Conservation (phyloP, 2,888 invertebrate species). For the Palloptera scutellata region DNA sequence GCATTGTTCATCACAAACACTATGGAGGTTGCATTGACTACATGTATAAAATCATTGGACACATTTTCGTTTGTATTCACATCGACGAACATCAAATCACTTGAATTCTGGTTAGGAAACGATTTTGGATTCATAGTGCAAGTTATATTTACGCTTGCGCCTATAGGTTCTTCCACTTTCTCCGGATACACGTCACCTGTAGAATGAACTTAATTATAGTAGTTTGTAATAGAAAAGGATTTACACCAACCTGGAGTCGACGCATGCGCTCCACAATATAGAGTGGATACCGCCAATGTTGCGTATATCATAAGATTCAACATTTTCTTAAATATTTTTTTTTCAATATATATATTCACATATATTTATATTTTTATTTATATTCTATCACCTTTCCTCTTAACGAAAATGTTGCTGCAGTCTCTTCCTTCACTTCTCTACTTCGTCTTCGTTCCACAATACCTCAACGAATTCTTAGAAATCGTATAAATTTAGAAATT, state of each 20-base stretch:
- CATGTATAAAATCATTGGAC: constrained; percentile 32
- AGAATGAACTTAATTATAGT: constrained; percentile 7
- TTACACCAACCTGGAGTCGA: constrained; percentile 14
- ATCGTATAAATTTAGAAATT: constrained; percentile 41
- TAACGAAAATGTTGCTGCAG: constrained; percentile 20
- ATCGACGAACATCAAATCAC: constrained; percentile 48
- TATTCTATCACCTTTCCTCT: constrained; percentile 6
- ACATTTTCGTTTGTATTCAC: constrained; percentile 35
- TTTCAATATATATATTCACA: constrained; percentile 17
- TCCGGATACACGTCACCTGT: constrained; percentile 51
- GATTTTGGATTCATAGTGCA: constrained; percentile 52
- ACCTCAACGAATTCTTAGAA: constrained; percentile 38
- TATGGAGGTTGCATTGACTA: constrained; percentile 51
- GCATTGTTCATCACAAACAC: constrained; percentile 48
- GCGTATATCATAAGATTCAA: not conserved
- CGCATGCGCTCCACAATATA: constrained; percentile 8
- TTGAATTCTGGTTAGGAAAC: constrained; percentile 46
- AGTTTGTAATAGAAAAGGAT: constrained; percentile 32
- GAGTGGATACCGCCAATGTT: not conserved
- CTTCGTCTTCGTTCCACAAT: not conserved
- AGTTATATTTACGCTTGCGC: constrained; percentile 53
- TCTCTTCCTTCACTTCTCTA: constrained; percentile 10
- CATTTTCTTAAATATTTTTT: constrained; percentile 18
- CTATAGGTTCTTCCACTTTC: constrained; percentile 49
- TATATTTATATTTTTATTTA: too few relatives aligned